These are phyloP conservation scores for Gracilinanus agilis DNA, from an alignment of 2,113 vertebrate genomes.

Conservation along the genomic window DNA sequence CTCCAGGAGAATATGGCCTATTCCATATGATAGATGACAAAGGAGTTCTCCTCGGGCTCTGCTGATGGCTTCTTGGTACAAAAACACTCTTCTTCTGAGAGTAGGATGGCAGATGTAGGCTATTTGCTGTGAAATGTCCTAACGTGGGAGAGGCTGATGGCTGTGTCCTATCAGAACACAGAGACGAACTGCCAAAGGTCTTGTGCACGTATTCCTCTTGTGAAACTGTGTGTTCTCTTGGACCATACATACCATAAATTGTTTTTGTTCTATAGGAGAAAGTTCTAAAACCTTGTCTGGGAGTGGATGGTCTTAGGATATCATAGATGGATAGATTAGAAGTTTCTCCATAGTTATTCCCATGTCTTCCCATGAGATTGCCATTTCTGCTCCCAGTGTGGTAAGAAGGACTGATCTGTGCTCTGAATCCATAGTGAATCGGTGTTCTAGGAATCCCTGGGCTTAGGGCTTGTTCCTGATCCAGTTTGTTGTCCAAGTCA, in stretches of 20 bases:
- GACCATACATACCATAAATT: conserved; percentile 83
- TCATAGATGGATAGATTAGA: conserved; percentile 81
- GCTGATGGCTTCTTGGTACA: conserved; percentile 72
- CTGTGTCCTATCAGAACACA: conserved; percentile 66
- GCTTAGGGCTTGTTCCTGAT: conserved; percentile 83
- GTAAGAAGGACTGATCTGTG: conserved; percentile 52
- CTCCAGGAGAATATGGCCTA: conserved; percentile 70
- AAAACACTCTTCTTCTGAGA: conserved; percentile 74
- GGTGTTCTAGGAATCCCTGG: conserved; percentile 51
- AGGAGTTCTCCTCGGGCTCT: conserved; percentile 84
- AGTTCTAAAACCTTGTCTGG: conserved; percentile 82
- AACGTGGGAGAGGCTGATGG: conserved; percentile 57
- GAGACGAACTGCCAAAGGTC: conserved; percentile 66
- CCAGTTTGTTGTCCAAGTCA: conserved; percentile 86
- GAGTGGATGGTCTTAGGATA: conserved; percentile 81
- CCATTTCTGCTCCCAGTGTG: conserved; percentile 53
- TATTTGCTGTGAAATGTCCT: conserved; percentile 82
- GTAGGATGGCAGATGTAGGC: conserved; percentile 77
- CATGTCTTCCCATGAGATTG: conserved; percentile 55
- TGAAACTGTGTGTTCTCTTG: conserved; percentile 76
- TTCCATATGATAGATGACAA: conserved; percentile 88
- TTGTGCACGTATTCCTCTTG: conserved; percentile 67
- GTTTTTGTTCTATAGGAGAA: conserved; percentile 83
- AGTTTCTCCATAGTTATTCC: conserved; percentile 72
- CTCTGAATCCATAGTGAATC: conserved; percentile 57